phyloP scores from a whole-genome alignment of 2,888 invertebrate species.

The Drosophila histrio region DNA sequence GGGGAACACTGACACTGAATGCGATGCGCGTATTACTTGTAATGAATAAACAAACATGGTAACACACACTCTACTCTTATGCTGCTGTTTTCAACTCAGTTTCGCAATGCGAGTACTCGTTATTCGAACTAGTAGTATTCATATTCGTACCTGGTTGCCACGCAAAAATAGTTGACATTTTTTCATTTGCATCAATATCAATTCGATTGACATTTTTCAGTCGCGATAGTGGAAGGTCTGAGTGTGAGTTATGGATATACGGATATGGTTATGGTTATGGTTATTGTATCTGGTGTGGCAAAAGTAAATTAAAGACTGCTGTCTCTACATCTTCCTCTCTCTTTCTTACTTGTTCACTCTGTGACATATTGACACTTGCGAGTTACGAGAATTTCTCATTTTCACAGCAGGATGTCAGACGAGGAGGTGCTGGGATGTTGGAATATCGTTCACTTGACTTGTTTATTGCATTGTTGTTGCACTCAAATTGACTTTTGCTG shows the following conservation, averaged over 20 bases:
- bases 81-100: neutral
- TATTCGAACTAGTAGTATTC: neutral
- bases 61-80: constrained; percentile 28
- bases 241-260: constrained; percentile 24
- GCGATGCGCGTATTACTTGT: constrained; percentile 64
- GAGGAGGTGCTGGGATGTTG: neutral
- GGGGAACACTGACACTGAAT: neutral
- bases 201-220: constrained; percentile 62
- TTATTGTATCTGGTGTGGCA: constrained; percentile 44
- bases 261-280: constrained; percentile 66
- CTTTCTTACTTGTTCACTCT: neutral
- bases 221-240: neutral
- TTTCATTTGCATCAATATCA: constrained; percentile 77
- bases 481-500: constrained; percentile 66
- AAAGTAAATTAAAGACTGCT: constrained; percentile 53
- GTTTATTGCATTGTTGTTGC: constrained; percentile 36
- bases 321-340: neutral
- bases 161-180: constrained; percentile 74
- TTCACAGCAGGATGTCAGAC: neutral
- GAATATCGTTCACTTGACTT: constrained; percentile 2
- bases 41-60: constrained; percentile 73
- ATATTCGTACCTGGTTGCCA: neutral
- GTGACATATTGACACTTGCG: constrained; percentile 66
- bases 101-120: neutral
- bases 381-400: constrained; percentile 20